Conservation (phyloP, 2,113 vertebrate species). For the Erpornis zantholeuca region DNA sequence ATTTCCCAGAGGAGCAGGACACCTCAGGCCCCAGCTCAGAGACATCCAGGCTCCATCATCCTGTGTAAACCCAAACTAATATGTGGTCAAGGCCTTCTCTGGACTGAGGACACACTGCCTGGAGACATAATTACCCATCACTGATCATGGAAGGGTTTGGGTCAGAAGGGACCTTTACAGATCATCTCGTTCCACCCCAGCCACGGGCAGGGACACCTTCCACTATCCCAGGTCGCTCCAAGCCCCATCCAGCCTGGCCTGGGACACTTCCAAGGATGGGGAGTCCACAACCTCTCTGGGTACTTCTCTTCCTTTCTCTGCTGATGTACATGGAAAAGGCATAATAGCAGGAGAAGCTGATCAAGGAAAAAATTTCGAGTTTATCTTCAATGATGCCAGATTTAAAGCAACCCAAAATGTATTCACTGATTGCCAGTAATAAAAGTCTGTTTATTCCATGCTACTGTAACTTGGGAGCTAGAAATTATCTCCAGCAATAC, state of each 20-base stretch:
- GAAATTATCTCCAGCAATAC: conserved; percentile 6
- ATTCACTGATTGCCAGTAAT: conserved; percentile 18
- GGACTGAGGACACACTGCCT: not conserved
- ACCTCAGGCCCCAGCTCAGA: not conserved
- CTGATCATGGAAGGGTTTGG: not conserved
- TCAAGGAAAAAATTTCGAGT: not conserved
- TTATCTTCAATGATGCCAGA: not conserved
- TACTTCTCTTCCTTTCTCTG: not conserved
- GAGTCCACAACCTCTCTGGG: not conserved
- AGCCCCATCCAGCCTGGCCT: accelerated
- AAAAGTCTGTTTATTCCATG: conserved; percentile 22
- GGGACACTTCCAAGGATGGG: not conserved
- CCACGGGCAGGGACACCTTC: not conserved
- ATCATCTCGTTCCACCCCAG: not conserved
- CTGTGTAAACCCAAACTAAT: accelerated
- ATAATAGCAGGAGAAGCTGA: not conserved
- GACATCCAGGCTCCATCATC: not conserved
- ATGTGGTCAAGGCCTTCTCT: not conserved
- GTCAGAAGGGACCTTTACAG: not conserved
- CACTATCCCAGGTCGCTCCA: not conserved
- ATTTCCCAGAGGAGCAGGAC: not conserved
- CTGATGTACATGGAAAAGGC: not conserved
- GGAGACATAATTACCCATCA: accelerated
- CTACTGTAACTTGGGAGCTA: not conserved
- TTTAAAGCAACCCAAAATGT: not conserved